phyloP scores from a whole-genome alignment of 2,888 invertebrate species.

The Drosophila kanekoi region DNA sequence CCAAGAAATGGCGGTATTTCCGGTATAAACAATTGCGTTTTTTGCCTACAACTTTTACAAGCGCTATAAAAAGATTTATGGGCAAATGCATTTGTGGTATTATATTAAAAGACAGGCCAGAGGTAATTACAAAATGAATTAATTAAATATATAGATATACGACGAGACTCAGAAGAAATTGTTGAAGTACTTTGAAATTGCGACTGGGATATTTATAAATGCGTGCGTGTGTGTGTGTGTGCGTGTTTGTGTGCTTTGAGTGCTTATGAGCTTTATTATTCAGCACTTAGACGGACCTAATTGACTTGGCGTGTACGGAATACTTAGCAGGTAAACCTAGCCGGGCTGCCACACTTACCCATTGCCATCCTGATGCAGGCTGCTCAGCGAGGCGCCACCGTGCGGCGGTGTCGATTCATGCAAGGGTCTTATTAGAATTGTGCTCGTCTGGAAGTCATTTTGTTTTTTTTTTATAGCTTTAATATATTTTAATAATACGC shows the following conservation, averaged over 20 bases:
- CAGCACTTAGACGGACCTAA: constrained; percentile 16
- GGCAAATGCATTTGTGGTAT: constrained; percentile 14
- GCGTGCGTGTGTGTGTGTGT: background rate
- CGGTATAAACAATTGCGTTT: constrained; percentile 82
- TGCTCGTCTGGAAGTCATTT: constrained; percentile 80
- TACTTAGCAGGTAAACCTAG: constrained; percentile 29
- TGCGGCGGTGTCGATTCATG: constrained; percentile 84
- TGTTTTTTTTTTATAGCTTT: background rate
- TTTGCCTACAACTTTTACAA: constrained; percentile 85
- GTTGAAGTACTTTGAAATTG: constrained; percentile 3
- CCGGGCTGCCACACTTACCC: constrained; percentile 56
- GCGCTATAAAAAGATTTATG: constrained; percentile 73
- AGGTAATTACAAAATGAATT: constrained; percentile 9
- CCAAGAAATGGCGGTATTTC: constrained; percentile 85
- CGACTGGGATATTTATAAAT: constrained; percentile 16
- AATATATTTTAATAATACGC: background rate
- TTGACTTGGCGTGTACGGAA: constrained; percentile 53
- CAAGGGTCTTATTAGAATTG: constrained; percentile 84
- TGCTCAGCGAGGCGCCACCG: constrained; percentile 82
- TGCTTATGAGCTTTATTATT: constrained; percentile 12
- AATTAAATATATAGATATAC: constrained; percentile 1
- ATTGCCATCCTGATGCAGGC: constrained; percentile 79
- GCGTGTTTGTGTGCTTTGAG: background rate
- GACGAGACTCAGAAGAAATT: background rate
- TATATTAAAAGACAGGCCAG: background rate